Evolutionary conservation across 2,888 invertebrate species (phyloP).

Genomic region (Hyposoter didymator): DNA sequence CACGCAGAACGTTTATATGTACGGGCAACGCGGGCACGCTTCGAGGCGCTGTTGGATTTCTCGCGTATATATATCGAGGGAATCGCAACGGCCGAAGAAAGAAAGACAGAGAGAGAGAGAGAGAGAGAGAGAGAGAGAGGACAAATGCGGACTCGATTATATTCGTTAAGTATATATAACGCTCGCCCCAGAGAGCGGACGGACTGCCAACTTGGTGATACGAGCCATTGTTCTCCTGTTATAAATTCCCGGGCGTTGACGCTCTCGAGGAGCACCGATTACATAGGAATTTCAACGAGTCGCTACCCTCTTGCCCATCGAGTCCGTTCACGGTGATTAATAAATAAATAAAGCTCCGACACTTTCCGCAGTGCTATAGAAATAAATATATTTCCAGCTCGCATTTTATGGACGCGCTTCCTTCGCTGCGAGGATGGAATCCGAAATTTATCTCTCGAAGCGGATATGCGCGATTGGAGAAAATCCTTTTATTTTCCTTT

Average conservation of each 20-base stretch:
- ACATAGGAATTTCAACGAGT: constrained; percentile 57
- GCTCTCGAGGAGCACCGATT: constrained; percentile 57
- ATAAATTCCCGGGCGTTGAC: constrained; percentile 67
- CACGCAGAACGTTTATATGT: constrained; percentile 62
- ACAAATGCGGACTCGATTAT: constrained; percentile 59
- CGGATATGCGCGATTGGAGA: background rate
- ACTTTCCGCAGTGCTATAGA: background rate
- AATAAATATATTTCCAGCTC: background rate
- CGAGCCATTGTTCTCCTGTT: constrained; percentile 65
- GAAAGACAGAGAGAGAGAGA: background rate
- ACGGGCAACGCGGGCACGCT: constrained; percentile 61
- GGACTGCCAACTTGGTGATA: constrained; percentile 63
- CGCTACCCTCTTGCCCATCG: constrained; percentile 39
- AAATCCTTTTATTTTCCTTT: constrained; percentile 7
- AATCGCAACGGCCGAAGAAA: constrained; percentile 11
- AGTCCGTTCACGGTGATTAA: background rate
- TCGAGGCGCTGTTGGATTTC: constrained; percentile 46
- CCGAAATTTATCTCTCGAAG: background rate
- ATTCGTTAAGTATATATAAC: constrained; percentile 56
- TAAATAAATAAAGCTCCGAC: background rate
- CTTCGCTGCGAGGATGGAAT: background rate
- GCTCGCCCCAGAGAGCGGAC: constrained; percentile 30
- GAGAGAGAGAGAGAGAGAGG: background rate
- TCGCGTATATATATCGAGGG: constrained; percentile 50
- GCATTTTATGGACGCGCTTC: background rate